A percentile compares a stretch with the other conserved stretches of the same genome.
Evolutionary conservation across 2,797 vertebrate genomes (phyloP).

Genomic region (Steatocranus sp.): DNA sequence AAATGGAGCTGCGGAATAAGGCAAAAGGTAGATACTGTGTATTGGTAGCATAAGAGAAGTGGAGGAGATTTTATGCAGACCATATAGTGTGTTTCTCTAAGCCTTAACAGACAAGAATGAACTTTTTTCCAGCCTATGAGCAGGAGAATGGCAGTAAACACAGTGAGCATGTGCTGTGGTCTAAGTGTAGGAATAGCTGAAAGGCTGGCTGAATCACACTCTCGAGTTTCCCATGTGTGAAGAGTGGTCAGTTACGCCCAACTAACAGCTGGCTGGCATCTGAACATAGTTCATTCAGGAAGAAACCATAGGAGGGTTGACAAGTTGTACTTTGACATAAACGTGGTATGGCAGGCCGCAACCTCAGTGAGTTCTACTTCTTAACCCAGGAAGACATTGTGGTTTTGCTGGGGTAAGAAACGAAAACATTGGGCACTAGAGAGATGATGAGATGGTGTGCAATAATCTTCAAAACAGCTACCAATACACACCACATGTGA

Average conservation of each 20-base stretch:
- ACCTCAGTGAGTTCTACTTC: slow-evolving; percentile 39
- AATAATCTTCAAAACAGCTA: background rate
- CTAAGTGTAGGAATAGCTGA: background rate
- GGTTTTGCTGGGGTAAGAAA: slow-evolving; percentile 23
- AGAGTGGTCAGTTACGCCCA: slow-evolving; percentile 24
- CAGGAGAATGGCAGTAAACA: background rate
- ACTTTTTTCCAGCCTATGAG: background rate
- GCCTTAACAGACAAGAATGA: background rate
- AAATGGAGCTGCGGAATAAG: background rate
- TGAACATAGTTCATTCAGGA: slow-evolving; percentile 41
- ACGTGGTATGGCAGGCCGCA: slow-evolving; percentile 42
- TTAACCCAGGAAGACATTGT: slow-evolving; percentile 37
- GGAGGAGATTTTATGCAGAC: background rate
- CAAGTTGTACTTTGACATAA: slow-evolving; percentile 43
- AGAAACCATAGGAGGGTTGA: slow-evolving; percentile 32
- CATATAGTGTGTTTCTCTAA: background rate
- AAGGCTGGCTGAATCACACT: slow-evolving; percentile 4
- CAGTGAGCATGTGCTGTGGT: background rate
- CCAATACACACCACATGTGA: background rate
- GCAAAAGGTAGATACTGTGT: background rate
- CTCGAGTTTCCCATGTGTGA: slow-evolving; percentile 36
- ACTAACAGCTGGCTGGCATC: slow-evolving; percentile 43
- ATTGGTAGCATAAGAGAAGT: background rate
- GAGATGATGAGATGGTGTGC: slow-evolving; percentile 3
- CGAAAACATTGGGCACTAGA: slow-evolving; percentile 28